Evolutionary conservation across 2,797 vertebrate species (phyloP), one percentile per base, ranked within the genome.

Genomic region (Labroides dimidiatus): DNA sequence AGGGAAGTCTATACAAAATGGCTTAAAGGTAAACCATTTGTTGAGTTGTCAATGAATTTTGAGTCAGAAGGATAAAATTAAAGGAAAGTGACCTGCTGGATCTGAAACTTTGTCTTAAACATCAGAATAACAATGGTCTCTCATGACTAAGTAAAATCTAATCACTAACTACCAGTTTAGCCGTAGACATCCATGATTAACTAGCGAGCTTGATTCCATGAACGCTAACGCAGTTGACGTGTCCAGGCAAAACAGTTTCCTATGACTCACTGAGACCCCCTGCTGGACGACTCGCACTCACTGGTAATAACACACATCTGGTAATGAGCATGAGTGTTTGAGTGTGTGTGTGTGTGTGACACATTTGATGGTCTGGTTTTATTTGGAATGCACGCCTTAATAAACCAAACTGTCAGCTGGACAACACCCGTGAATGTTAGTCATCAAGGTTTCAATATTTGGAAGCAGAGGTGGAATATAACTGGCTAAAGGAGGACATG

Each of bases 201-300:
- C 65, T 47, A 47, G 20, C 27, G 19, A 54, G 47, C 41, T 61
- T 72, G 41, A 78, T 74, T 51, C 47, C 23, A 11, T 59, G 41
- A 64, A 72, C 0, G 21, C 82, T 89, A 91, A 86, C 41, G 7
- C 44, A 58, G 69, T 80, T 84, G 80, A 89, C 85, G 1, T 91
- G 87, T 89, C 70, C 84, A 91, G 90, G 89, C 87, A 91, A 91
- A 90, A 90, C 90, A 7, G 88, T 92, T 67, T 91, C 89, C 89
- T 84, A 88, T 86, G 89, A 92, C 84, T 92, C 89, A 84, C 88
- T 92, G 91, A 84, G 89, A 81, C 81, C 86, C 57, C 77, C 85
- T 69, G 69, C 82, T 74, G 90, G 89, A 92, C 63, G 89, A 84
- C 80, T 87, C 77, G 78, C 84, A 13, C 39, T 81, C 4, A 84